Percentiles rank a stretch among this genome's conserved stretches.
phyloP scores from a whole-genome alignment of 2,113 vertebrate species.

The Meriones unguiculatus region DNA sequence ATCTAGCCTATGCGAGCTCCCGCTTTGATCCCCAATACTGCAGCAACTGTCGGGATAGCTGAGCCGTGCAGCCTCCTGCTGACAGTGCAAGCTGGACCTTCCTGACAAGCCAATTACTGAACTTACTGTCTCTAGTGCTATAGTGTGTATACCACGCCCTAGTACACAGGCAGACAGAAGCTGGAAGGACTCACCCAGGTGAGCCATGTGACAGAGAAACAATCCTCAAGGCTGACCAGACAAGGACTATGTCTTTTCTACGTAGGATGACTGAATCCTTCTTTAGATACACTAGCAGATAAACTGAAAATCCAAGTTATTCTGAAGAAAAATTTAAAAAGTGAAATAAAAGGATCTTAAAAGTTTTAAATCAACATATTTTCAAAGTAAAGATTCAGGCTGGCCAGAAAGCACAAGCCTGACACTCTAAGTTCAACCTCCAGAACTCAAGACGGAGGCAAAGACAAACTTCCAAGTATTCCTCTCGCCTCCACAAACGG shows the following conservation, averaged over 20 bases:
- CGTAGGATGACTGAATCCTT: not conserved
- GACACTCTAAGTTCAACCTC: not conserved
- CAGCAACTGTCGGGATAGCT: not conserved
- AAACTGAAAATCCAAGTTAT: not conserved
- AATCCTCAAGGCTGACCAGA: not conserved
- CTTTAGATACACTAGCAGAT: not conserved
- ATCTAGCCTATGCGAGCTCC: not conserved
- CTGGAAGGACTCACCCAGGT: not conserved
- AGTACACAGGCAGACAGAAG: not conserved
- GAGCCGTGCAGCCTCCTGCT: not conserved
- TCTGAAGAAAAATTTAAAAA: conserved; percentile 21
- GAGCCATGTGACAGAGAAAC: not conserved
- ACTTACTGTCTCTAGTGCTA: not conserved
- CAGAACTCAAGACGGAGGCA: not conserved
- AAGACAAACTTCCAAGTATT: not conserved
- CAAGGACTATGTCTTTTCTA: not conserved
- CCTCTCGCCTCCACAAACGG: not conserved
- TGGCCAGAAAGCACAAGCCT: not conserved
- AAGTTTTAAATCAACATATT: not conserved
- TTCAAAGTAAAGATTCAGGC: not conserved
- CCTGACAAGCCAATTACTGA: not conserved
- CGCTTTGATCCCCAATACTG: not conserved
- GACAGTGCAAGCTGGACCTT: not conserved
- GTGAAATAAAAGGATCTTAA: not conserved
- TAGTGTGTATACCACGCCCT: not conserved